Percentiles rank a stretch among this genome's conserved stretches.
These are phyloP conservation scores for Centropyge bicolor DNA, from an alignment of 2,797 vertebrate species.

Conservation along the genomic window DNA sequence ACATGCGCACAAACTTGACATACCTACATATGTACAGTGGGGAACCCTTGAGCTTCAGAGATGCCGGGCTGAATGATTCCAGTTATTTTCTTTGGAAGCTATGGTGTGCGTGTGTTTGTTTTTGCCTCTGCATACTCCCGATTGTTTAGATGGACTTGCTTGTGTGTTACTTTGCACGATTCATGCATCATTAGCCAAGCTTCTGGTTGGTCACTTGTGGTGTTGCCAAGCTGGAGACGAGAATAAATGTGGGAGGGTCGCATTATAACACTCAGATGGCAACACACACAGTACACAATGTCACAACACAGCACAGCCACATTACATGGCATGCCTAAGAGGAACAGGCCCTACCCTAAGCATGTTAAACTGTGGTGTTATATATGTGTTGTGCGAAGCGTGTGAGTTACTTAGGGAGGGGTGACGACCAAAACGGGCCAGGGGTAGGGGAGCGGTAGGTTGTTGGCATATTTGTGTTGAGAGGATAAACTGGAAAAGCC, in stretches of 20 bases:
- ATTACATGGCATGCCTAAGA: constrained; percentile 81
- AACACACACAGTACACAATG: constrained; percentile 57
- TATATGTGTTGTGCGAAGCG: constrained; percentile 73
- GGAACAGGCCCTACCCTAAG: constrained; percentile 73
- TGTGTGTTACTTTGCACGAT: constrained; percentile 83
- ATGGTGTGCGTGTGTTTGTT: constrained; percentile 73
- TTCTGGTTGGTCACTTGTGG: constrained; percentile 73
- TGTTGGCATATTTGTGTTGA: constrained; percentile 52
- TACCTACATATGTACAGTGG: constrained; percentile 92
- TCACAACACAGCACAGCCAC: constrained; percentile 68
- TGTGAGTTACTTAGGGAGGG: constrained; percentile 70
- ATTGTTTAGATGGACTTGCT: constrained; percentile 77
- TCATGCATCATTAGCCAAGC: constrained; percentile 78
- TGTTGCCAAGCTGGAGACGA: constrained; percentile 63
- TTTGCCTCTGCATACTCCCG: constrained; percentile 75
- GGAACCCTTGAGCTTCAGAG: constrained; percentile 87
- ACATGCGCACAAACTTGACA: constrained; percentile 84
- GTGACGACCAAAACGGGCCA: constrained; percentile 44
- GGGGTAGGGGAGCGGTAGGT: constrained; percentile 58
- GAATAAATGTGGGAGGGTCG: constrained; percentile 61
- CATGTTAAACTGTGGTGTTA: constrained; percentile 81
- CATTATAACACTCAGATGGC: constrained; percentile 53
- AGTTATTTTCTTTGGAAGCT: constrained; percentile 74
- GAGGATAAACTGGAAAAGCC: constrained; percentile 45
- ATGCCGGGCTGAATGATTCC: constrained; percentile 83